Evolutionary conservation across 2,113 vertebrate genomes (phyloP).

Genomic region (Pelobates fuscus): DNA sequence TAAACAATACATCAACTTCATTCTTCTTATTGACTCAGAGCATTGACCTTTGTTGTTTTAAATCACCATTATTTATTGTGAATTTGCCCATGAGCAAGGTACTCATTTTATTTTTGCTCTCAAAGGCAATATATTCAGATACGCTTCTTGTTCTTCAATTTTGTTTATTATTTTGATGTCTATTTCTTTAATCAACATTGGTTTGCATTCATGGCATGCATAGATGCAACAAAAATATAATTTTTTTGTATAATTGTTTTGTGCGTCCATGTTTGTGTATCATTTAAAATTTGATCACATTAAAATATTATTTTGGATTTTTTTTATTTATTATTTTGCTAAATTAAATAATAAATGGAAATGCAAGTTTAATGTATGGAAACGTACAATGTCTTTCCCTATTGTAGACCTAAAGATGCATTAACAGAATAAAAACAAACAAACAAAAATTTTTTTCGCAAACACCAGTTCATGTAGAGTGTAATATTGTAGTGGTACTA

Average conservation of each 20-base stretch:
- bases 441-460: constrained; percentile 16
- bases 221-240: not conserved
- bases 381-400: not conserved
- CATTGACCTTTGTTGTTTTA: not conserved
- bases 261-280: constrained; percentile 7
- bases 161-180: not conserved
- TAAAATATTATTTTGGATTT: not conserved
- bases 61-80: no score
- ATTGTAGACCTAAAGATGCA: constrained; percentile 32
- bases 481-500: constrained; percentile 26
- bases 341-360: constrained; percentile 5
- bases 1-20: constrained; percentile 22
- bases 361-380: constrained; percentile 29
- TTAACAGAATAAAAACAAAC: not conserved
- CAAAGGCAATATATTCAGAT: no score
- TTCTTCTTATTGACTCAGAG: not conserved
- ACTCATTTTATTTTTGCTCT: no score
- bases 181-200: constrained; percentile 10
- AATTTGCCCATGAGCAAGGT: no score
- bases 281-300: not conserved
- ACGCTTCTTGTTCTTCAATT: no score
- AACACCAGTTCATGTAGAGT: constrained; percentile 23
- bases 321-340: not conserved
- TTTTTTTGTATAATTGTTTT: constrained; percentile 18
- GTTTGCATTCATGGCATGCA: constrained; percentile 9